Evolutionary conservation across 1,140 invertebrate genomes (phyloP), one percentile per base, ranked within the genome.

Genomic region (Polypedilum pembai): DNA sequence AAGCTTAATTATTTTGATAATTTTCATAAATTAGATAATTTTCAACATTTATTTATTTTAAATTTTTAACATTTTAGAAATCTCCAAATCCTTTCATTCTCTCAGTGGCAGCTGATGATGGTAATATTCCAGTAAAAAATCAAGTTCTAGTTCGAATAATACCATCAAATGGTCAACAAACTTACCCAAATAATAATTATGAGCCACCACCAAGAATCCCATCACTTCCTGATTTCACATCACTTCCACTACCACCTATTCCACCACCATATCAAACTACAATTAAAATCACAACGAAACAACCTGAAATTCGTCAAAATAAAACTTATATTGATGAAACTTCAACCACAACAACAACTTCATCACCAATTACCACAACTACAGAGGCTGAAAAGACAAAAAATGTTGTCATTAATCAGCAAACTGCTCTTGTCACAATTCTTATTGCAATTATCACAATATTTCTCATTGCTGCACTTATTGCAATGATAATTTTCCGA

Each of bases 401-500:
- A 24, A 40, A 40, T 40, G 40, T 15, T 0, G 73, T 15, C 24
- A n/a, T 12, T 1, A 18, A 40, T 8, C 5, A 80, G 83, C 0
- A 82, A 85, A 76, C 87, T 72, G 45, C 87, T 4, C 78, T 90
- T 12, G 83, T 90, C 18, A 88, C 88, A 0, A 81, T 90, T 20
- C 80, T 80, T 75, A 75, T 85, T 7, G 85, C 84, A 3, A 82
- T 88, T 20, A 85, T 83, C 74, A 84, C 81, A 0, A 80, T 90
- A 7, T 81, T 90, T 41, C 77, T 88, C 4, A 83, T 84, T 2
- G 80, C 87, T 15, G 85, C 84, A 0, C 79, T 85, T 15, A 80
- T 86, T 1, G 84, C 83, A 0, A 83, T 86, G 75, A 82, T 79
- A 73, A 69, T 87, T 1, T 85, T 87, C 75, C 84, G 86, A 7